Conservation (phyloP, 2,113 vertebrate species). For the rat (Rattus norvegicus) region GRCr8 NC_086039.1:69391001-69391500, state of each 20-base stretch:
- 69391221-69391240: conserved; percentile 36
- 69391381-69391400: conserved; percentile 43
- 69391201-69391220: conserved; percentile 30
- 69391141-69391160: conserved; percentile 50
- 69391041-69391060: not conserved
- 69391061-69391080: conserved; percentile 35
- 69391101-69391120: conserved; percentile 60
- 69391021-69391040: not conserved
- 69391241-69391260: conserved; percentile 38
- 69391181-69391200: conserved; percentile 64
- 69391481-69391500: conserved; percentile 27
- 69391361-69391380: conserved; percentile 30
- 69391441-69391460: conserved; percentile 49
- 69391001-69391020: not conserved
- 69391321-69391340: conserved; percentile 62
- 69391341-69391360: conserved; percentile 44
- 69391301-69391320: conserved; percentile 35
- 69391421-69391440: conserved; percentile 34
- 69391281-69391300: conserved; percentile 50
- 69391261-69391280: conserved; percentile 51
- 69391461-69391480: conserved; percentile 44
- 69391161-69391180: conserved; percentile 66
- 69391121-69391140: conserved; percentile 50
- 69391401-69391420: conserved; percentile 49
- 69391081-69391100: conserved; percentile 60